Conservation (phyloP, 23 tunicate genomes). For the Phallusia fumigata region DNA sequence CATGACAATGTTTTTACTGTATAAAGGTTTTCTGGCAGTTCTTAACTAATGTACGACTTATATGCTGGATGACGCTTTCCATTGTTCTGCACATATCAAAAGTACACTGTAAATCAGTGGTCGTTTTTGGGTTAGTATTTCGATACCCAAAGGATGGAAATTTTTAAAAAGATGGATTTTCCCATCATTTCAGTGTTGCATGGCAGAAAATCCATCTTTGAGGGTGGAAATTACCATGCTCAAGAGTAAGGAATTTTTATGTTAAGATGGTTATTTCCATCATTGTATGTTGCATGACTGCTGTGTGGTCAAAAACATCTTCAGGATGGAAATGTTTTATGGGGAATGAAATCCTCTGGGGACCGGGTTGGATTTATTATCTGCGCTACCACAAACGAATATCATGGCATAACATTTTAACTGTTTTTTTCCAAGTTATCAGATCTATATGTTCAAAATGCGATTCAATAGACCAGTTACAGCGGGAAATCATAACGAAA, state of each 20-base stretch:
- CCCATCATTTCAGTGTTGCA: background rate
- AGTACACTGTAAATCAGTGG: constrained; percentile 26
- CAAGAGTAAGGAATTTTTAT: background rate
- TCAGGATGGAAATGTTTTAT: background rate
- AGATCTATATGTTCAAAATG: background rate
- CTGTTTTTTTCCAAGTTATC: no score
- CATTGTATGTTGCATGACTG: background rate
- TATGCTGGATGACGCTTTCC: no score
- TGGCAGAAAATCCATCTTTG: background rate
- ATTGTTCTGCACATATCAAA: no score
- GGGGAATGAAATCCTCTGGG: background rate
- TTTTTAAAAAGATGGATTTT: background rate
- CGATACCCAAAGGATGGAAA: constrained; percentile 12
- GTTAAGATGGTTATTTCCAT: constrained; percentile 1
- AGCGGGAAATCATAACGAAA: background rate
- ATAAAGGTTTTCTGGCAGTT: no score
- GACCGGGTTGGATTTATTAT: background rate
- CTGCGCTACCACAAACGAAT: background rate
- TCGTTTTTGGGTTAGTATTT: constrained; percentile 16
- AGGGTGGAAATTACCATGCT: constrained; percentile 7
- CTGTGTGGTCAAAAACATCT: background rate
- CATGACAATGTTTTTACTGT: no score
- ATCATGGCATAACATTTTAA: no score
- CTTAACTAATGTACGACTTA: no score
- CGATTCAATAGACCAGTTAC: background rate